A percentile compares a stretch with the other conserved stretches of the same genome.
phyloP scores from a whole-genome alignment of 2,113 vertebrate genomes.

The Mixornis gularis region DNA sequence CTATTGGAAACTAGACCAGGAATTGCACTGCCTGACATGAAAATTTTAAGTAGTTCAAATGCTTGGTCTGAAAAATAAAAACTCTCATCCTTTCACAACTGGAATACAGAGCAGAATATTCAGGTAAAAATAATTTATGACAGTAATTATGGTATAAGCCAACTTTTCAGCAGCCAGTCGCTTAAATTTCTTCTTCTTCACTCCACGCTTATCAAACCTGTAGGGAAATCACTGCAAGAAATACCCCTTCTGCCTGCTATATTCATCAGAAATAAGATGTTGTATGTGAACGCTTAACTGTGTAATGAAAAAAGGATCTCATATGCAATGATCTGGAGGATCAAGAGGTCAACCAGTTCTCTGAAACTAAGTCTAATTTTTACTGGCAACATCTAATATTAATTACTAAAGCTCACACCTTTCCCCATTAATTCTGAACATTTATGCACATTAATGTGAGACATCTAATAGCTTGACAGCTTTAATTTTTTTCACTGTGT shows the following conservation, averaged over 20 bases:
- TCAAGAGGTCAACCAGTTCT: constrained; percentile 53
- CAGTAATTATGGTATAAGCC: constrained; percentile 22
- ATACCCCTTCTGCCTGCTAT: background rate
- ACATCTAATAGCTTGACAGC: constrained; percentile 52
- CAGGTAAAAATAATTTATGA: constrained; percentile 46
- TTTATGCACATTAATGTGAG: constrained; percentile 46
- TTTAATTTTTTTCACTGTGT: constrained; percentile 24
- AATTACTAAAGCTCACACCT: constrained; percentile 56
- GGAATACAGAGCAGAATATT: background rate
- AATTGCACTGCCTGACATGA: background rate
- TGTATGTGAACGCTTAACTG: background rate
- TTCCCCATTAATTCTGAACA: constrained; percentile 35
- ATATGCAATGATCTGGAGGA: constrained; percentile 24
- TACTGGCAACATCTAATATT: constrained; percentile 50
- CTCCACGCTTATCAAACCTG: constrained; percentile 34
- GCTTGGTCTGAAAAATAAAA: background rate
- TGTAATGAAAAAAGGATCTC: constrained; percentile 24
- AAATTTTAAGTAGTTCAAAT: constrained; percentile 19
- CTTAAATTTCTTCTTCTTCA: constrained; percentile 4
- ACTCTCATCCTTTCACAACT: background rate
- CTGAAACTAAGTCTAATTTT: constrained; percentile 50
- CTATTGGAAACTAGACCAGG: background rate
- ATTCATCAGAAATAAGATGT: constrained; percentile 32
- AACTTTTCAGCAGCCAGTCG: constrained; percentile 26
- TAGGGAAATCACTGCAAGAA: constrained; percentile 31